Base-by-base conservation (phyloP, 2,888 invertebrate genomes). In the Electrophaes corylata region DNA sequence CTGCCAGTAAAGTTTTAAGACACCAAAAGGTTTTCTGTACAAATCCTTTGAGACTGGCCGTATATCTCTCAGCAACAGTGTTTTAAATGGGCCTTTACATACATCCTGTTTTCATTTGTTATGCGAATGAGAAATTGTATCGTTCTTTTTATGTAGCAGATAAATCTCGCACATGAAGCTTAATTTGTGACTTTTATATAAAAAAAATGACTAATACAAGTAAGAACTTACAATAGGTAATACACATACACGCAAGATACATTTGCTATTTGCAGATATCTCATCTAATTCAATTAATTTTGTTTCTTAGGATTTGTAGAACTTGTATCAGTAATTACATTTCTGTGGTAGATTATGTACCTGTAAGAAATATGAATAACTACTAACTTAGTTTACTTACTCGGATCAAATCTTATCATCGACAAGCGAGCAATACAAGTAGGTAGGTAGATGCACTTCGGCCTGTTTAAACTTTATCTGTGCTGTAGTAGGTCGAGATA, bases 51-150 rank as follows among this genome's bases (percentile, higher is more conserved):
- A 70, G 69, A 62, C 62, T 58, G 65, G 64, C 70, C 69, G 69
- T 76, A 72, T 74, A 72, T 79, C 71, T 74, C 67, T 57, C 66
- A 60, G 64, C 68, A 75, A 76, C 70, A 75, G 73, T 72, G 71
- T 69, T 72, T 72, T 71, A 68, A 71, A 69, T 70, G 66, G 49
- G 51, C 57, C 43, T 14, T 14, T 14, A 48, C 48, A 39, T 33
- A 12, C 12, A 23, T 26, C 3, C 14, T 2, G 6, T 14, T 37
- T 16, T 37, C 8, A 37, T 16, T 37, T 37, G 37, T 37, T 35
- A 37, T 37, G 37, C 16, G 37, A 37, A 37, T 16, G 16, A 37
- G 16, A 16, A 16, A 12, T 29, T 29, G 26, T 29, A 29, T 29
- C 26, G 8, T 10, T 29, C 26, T 29, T 29, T 1, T 26, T 4